Evolutionary conservation across 2,797 vertebrate genomes (phyloP), one percentile per base, ranked within the genome.

Genomic region (Pipistrellus kuhlii): DNA sequence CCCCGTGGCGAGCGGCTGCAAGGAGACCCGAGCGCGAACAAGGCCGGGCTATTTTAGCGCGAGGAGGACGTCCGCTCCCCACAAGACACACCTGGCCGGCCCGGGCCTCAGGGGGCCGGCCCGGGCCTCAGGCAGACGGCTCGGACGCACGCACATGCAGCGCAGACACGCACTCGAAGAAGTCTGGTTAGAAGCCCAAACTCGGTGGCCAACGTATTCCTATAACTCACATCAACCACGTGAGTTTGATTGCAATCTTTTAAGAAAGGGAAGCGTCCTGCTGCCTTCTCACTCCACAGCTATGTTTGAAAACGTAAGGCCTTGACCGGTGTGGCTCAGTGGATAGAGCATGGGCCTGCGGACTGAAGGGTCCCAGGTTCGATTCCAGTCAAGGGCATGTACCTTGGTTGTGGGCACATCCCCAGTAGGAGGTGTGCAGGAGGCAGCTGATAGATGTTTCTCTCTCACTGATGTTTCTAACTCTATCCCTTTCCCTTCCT

Each of bases 31-130:
- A 35, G 57, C 11, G 18, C 7, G 53, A 90, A 75, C 72, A 87
- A 94, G 72, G 81, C 88, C 77, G 41, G 53, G 21, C 76, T 96
- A 88, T 87, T 94, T 94, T 91, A 95, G 90, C 91, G 51, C 32
- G 21, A 94, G 66, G n/a, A 57, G 77, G 44, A 38, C 55, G 85
- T 1, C 2, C 41, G 73, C 73, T 85, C 88, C 68, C 64, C 15
- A 90, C 62, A 90, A 87, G 69, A 89, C 35, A 77, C 68, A 92
- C n/a, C 48, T 87, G 59, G 32, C 53, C 8, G 4, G 38, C 23
- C 51, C 23, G 82, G 72, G 72, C 46, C 76, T 75, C 23, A 80
- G 46, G 13, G 13, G 3, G 73, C 21, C 8, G 4, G 38, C 23
- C 51, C 23, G 82, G 72, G 72, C 46, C 76, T 75, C 23, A 80